Conservation (phyloP, 37 sponge, comb jelly and placozoan species). For the Agelas oroides region DNA sequence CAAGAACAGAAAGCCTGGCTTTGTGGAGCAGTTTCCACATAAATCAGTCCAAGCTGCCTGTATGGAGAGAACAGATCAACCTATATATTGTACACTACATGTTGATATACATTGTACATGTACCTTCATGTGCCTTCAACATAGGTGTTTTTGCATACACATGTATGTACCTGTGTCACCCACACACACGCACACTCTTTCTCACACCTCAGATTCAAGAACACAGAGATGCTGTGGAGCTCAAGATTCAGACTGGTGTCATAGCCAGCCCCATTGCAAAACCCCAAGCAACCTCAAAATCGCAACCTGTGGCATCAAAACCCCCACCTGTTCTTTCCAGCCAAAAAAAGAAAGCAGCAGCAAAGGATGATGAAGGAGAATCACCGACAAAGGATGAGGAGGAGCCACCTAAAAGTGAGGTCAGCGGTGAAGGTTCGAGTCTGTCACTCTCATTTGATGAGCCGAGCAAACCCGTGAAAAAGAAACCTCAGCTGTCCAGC, state of each 20-base stretch:
- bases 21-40: no score
- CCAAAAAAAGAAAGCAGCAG: constrained; percentile 2
- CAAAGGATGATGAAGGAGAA: not conserved
- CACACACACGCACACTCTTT: no score
- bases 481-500: not conserved
- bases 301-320: not conserved
- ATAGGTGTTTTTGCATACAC: no score
- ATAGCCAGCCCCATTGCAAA: constrained; percentile 39
- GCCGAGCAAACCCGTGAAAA: not conserved
- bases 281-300: constrained; percentile 42
- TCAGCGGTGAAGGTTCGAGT: not conserved
- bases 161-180: no score
- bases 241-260: constrained; percentile 65
- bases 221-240: constrained; percentile 72
- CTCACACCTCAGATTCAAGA: constrained; percentile 66
- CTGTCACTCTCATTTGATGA: not conserved
- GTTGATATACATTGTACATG: no score
- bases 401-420: not conserved
- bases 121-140: no score
- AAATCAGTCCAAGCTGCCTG: no score
- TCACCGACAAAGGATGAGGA: not conserved
- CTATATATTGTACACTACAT: no score
- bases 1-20: no score
- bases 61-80: no score
- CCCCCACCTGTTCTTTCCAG: not conserved